Base-by-base conservation (phyloP, 1,140 invertebrate species). In the Drosophila ananassae region DNA sequence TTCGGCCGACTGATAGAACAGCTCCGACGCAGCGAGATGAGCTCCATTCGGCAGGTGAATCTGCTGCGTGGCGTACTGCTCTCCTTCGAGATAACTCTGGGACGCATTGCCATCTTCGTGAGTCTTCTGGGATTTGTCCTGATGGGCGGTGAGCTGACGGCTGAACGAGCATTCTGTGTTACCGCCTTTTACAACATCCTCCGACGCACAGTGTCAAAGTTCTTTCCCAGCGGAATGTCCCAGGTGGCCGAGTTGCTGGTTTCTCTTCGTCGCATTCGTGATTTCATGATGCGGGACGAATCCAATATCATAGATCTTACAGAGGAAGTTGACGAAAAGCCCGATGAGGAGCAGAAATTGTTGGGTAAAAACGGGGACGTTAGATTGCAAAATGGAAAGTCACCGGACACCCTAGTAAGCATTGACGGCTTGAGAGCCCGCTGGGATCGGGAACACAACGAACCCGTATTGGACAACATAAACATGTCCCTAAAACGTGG, bases 81-180 rank as follows among this genome's bases (percentile, higher is more conserved):
- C 52, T 96, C 95, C 0, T 95, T 96, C 62, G 95, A 96, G 63
- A 94, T 95, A 74, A 96, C 95, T 69, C 93, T 94, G 2, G 94
- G 96, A 0, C 94, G 96, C 76, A 93, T 97, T 28, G 94, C 96
- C 28, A 94, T 97, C 54, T 97, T 97, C 82, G 92, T 96, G 58
- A 96, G 95, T 9, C 94, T 98, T 44, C 74, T 97, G 21, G 93
- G 95, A 2, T 97, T 95, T 77, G 95, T 97, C 37, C 92, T 96
- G 0, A 92, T 94, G 21, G 95, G 95, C 24, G 91, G 87, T 0
- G 22, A 74, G 12, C 48, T 91, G 4, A 90, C 85, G 0, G 85
- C 90, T 92, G 95, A 97, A 89, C 95, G 96, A 90, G 96, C 97
- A 8, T 95, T 95, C 78, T 93, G 95, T n/a, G 91, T 95, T 22